Conservation (phyloP, 23 tunicate genomes). For the Trididemnum clinides region DNA sequence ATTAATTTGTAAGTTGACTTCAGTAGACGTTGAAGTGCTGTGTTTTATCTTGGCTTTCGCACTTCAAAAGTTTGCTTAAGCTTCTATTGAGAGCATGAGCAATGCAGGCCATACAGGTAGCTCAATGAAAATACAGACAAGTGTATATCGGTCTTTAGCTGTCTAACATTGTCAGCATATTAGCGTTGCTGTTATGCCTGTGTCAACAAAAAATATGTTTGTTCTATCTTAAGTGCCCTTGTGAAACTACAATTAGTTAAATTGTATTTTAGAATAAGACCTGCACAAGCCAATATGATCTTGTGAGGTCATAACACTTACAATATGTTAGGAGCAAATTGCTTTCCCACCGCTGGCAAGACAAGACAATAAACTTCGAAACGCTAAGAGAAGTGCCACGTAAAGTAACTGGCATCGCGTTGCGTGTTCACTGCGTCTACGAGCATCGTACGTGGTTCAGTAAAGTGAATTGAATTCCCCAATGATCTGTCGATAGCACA, state of each 20-base stretch:
- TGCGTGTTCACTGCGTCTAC: too few relatives aligned
- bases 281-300: constrained; percentile 4
- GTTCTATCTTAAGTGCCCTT: constrained; percentile 19
- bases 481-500: too few relatives aligned
- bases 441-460: too few relatives aligned
- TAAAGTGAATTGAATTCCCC: too few relatives aligned
- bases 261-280: constrained; percentile 43
- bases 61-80: background rate
- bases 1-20: too few relatives aligned
- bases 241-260: constrained; percentile 14
- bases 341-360: constrained; percentile 19
- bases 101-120: background rate
- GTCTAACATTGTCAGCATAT: background rate
- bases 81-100: background rate
- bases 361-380: too few relatives aligned
- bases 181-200: constrained; percentile 39
- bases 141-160: background rate
- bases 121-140: background rate
- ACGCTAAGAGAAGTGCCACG: too few relatives aligned
- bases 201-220: constrained; percentile 35
- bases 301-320: background rate
- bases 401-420: too few relatives aligned
- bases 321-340: background rate
- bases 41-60: too few relatives aligned
- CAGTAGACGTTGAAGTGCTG: too few relatives aligned